Percentiles rank a stretch among this genome's conserved stretches.
These are phyloP conservation scores for Dipodomys ordii DNA, from an alignment of 2,113 vertebrate species.

Conservation along the genomic window DNA sequence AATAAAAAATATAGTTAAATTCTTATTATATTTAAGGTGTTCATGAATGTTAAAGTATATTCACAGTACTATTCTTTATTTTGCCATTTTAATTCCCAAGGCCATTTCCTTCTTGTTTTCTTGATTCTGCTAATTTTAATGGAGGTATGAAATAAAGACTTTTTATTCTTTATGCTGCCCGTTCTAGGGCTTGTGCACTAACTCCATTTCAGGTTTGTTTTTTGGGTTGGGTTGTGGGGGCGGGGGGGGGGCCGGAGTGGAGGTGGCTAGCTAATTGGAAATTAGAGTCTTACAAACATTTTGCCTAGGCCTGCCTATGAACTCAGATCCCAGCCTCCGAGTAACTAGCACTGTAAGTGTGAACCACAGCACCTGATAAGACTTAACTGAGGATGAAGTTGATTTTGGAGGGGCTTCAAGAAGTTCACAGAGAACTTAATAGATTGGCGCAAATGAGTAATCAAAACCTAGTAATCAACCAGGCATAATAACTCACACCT, in stretches of 20 bases:
- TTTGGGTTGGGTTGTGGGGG: no score
- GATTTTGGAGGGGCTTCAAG: neutral
- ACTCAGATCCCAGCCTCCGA: no score
- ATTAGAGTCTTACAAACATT: no score
- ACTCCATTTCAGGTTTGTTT: no score
- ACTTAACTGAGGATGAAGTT: neutral
- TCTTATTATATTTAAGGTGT: neutral
- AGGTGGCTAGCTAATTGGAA: no score
- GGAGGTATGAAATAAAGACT: neutral
- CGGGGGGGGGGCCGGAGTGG: no score
- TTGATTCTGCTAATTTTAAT: constrained; percentile 41
- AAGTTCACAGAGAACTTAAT: constrained; percentile 39
- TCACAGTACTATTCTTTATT: neutral
- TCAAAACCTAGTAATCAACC: neutral
- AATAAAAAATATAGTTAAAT: neutral
- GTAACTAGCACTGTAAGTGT: no score
- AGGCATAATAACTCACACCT: no score
- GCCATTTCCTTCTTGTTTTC: constrained; percentile 1
- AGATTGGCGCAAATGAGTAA: neutral
- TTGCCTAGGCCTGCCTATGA: no score
- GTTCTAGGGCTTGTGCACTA: no score
- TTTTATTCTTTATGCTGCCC: neutral
- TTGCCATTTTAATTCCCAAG: constrained; percentile 9
- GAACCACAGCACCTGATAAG: no score
- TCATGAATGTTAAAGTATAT: neutral